These are phyloP conservation scores for Pontoporia blainvillei DNA, from an alignment of 2,113 vertebrate genomes.

Conservation along the genomic window DNA sequence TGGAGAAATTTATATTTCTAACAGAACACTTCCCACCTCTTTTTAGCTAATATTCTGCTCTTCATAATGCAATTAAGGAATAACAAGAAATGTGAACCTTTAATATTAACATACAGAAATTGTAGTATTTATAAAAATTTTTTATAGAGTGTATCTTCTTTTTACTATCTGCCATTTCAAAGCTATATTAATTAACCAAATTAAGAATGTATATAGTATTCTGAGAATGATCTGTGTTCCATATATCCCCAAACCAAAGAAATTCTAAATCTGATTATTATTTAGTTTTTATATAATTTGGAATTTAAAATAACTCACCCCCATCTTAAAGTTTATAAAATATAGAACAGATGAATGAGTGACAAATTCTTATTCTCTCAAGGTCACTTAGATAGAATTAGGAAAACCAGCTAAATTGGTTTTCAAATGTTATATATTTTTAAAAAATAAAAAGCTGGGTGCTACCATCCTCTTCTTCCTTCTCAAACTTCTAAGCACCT, in stretches of 20 bases:
- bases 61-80: not conserved
- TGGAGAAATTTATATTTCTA: not conserved
- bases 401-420: not conserved
- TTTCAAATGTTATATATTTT: not conserved
- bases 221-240: not conserved
- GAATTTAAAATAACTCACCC: not conserved
- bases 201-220: not conserved
- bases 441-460: not conserved
- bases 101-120: not conserved
- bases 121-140: not conserved
- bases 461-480: not conserved
- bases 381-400: not conserved
- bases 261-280: not conserved
- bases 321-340: not conserved
- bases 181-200: not conserved
- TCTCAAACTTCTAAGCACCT: not conserved
- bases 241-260: not conserved
- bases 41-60: not conserved
- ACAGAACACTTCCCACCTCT: not conserved
- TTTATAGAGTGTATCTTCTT: not conserved
- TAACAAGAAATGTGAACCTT: not conserved
- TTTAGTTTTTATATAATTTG: not conserved
- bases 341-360: not conserved
- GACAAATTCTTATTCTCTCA: not conserved
- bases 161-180: not conserved